Conservation (phyloP, 2,113 vertebrate species). For the Crotophaga sulcirostris region DNA sequence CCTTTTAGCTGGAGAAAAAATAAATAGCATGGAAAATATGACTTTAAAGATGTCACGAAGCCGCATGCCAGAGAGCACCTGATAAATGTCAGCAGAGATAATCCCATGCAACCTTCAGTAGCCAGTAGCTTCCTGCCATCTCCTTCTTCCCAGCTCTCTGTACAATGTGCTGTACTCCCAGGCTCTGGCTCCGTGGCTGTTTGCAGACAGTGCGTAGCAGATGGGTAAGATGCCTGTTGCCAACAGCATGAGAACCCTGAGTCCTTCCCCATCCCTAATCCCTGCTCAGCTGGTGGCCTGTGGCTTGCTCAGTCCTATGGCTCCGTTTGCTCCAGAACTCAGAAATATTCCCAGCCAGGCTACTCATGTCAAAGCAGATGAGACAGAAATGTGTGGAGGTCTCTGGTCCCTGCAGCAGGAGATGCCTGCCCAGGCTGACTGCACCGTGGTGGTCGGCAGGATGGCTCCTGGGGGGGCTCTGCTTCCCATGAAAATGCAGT, state of each 20-base stretch:
- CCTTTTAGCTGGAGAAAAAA: not conserved
- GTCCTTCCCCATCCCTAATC: not conserved
- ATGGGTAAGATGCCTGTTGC: not conserved
- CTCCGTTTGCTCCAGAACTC: not conserved
- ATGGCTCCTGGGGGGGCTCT: not conserved
- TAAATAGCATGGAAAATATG: fast-evolving
- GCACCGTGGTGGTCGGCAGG: fast-evolving
- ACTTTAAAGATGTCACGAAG: not conserved
- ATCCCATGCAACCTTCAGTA: not conserved
- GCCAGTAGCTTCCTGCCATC: not conserved
- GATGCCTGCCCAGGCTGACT: not conserved
- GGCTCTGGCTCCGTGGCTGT: not conserved
- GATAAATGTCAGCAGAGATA: too few relatives aligned
- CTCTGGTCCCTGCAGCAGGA: not conserved
- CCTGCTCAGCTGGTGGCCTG: not conserved
- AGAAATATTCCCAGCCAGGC: not conserved
- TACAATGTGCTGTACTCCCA: not conserved
- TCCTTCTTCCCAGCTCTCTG: not conserved
- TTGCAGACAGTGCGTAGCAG: not conserved
- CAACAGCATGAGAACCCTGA: fast-evolving
- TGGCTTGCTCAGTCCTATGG: not conserved
- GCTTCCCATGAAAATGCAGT: not conserved
- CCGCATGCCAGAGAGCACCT: not conserved
- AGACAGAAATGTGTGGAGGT: not conserved
- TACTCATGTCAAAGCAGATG: not conserved